Conservation (phyloP, 2,113 vertebrate species). For the Egretta garzetta region DNA sequence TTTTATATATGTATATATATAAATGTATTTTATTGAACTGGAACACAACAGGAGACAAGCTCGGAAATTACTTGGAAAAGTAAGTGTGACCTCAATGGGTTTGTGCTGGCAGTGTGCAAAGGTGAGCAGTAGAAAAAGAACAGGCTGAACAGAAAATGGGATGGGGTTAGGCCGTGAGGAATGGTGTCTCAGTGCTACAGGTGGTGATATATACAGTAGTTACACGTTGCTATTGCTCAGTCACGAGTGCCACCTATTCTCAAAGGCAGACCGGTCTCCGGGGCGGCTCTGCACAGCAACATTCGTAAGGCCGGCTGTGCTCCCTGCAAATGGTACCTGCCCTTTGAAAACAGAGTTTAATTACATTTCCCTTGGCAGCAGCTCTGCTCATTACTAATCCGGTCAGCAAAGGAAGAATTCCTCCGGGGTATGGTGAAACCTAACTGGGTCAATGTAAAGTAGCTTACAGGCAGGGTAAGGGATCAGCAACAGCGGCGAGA, state of each 20-base stretch:
- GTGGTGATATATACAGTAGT: slow-evolving; percentile 45
- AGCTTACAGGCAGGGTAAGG: not conserved
- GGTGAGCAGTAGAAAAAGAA: slow-evolving; percentile 57
- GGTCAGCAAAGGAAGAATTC: not conserved
- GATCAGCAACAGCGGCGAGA: not conserved
- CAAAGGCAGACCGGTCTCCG: not conserved
- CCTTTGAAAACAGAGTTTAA: not conserved
- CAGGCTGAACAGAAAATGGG: slow-evolving; percentile 39
- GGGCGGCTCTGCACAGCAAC: not conserved
- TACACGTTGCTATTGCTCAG: slow-evolving; percentile 67
- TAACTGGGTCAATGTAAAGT: slow-evolving; percentile 20
- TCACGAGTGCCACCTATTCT: not conserved
- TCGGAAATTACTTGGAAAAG: slow-evolving; percentile 35
- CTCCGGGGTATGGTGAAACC: not conserved
- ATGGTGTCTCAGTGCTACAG: slow-evolving; percentile 18
- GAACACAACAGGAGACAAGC: slow-evolving; percentile 44
- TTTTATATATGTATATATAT: slow-evolving; percentile 55
- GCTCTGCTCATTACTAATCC: not conserved
- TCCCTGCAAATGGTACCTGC: not conserved
- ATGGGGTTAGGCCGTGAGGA: not conserved
- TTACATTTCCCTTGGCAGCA: slow-evolving; percentile 18
- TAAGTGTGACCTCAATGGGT: not conserved
- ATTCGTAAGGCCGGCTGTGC: not conserved
- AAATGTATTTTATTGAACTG: slow-evolving; percentile 41
- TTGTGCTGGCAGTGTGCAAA: slow-evolving; percentile 8